Percentiles rank a stretch among this genome's conserved stretches.
Evolutionary conservation across 2,888 invertebrate species (phyloP).

Genomic region (Drosophila nigricruria): DNA sequence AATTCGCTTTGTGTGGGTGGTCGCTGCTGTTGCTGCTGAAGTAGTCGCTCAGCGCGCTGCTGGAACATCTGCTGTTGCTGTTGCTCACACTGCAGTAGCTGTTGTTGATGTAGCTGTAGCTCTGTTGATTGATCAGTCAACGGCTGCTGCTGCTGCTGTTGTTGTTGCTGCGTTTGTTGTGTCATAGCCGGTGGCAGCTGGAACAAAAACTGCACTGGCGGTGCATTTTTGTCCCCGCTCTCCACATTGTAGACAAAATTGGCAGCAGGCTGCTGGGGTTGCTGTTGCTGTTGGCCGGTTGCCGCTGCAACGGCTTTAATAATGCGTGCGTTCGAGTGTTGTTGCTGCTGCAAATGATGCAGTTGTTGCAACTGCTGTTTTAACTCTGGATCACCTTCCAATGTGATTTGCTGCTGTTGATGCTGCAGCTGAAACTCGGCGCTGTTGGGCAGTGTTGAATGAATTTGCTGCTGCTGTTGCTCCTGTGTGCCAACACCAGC

Average conservation of each 20-base stretch:
- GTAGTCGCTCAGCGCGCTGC: constrained; percentile 75
- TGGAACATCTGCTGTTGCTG: constrained; percentile 78
- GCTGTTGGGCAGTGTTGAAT: constrained; percentile 75
- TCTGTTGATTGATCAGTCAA: constrained; percentile 48
- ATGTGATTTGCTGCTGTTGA: constrained; percentile 75
- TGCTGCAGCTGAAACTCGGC: constrained; percentile 79
- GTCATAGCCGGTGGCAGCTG: constrained; percentile 83
- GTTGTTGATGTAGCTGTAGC: constrained; percentile 70
- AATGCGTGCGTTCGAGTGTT: constrained; percentile 82
- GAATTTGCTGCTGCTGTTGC: constrained; percentile 57
- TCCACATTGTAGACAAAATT: constrained; percentile 85
- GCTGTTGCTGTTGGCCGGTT: constrained; percentile 73
- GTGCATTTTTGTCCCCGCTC: constrained; percentile 83
- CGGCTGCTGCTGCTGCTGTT: constrained; percentile 63
- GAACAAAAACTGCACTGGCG: constrained; percentile 84
- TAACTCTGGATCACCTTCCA: constrained; percentile 80
- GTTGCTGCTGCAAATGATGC: constrained; percentile 78
- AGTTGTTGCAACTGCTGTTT: constrained; percentile 79
- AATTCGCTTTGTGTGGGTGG: constrained; percentile 76
- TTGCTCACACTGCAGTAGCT: constrained; percentile 65
- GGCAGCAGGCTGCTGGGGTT: constrained; percentile 79
- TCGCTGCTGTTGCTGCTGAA: constrained; percentile 77
- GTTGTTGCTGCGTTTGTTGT: constrained; percentile 63
- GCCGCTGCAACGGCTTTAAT: constrained; percentile 82
- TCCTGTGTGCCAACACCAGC: constrained; percentile 63